phyloP scores from a whole-genome alignment of 2,888 invertebrate species.

The Sarcophaga caerulescens region DNA sequence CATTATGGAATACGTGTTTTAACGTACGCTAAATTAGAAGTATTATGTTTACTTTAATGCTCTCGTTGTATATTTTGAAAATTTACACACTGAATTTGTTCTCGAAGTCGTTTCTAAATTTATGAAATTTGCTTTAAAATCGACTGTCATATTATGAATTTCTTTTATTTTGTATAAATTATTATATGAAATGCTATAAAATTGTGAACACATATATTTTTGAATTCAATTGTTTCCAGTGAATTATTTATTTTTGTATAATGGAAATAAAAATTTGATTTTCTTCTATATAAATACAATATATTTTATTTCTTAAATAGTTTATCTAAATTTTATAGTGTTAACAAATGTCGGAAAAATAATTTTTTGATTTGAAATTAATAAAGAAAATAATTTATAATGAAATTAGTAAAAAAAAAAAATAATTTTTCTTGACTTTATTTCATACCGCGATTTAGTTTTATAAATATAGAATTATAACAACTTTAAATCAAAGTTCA shows the following conservation, averaged over 20 bases:
- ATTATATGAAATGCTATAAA: background rate
- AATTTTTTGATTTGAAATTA: too few relatives aligned
- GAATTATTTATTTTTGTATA: slow-evolving; percentile 16
- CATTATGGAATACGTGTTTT: slow-evolving; percentile 20
- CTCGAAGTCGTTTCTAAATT: too few relatives aligned
- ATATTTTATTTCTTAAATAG: background rate
- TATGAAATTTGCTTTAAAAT: background rate
- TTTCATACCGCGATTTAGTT: too few relatives aligned
- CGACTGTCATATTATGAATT: slow-evolving; percentile 38
- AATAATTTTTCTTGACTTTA: too few relatives aligned
- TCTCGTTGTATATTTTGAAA: slow-evolving; percentile 30
- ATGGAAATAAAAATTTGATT: slow-evolving; percentile 18
- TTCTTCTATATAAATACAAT: slow-evolving; percentile 20
- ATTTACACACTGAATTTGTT: slow-evolving; percentile 20
- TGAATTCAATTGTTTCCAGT: slow-evolving; percentile 8
- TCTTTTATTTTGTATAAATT: slow-evolving; percentile 6
- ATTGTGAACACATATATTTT: background rate
- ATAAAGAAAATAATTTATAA: too few relatives aligned
- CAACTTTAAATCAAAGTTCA: too few relatives aligned
- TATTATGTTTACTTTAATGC: slow-evolving; percentile 5
- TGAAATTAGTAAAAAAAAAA: too few relatives aligned
- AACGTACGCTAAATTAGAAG: slow-evolving; percentile 25
- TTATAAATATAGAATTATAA: too few relatives aligned
- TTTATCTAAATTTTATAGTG: background rate
- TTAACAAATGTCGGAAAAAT: too few relatives aligned